Evolutionary conservation across 2,797 vertebrate genomes (phyloP), one percentile per base, ranked within the genome.

Genomic region (Anguilla obscura): DNA sequence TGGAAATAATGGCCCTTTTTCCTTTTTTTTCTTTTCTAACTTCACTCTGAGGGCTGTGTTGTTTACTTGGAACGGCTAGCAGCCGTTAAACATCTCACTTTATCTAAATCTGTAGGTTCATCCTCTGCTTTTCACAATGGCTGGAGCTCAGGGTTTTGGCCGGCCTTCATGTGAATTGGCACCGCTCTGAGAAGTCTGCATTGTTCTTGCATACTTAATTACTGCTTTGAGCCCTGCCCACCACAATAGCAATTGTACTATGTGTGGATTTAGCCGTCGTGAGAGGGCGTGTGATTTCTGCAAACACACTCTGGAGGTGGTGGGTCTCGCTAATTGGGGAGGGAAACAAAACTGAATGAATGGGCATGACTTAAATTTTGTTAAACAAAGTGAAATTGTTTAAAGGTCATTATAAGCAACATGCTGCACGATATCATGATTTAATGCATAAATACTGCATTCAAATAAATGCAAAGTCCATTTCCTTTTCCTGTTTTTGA

Each of bases 191-290:
- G 50, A 80, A 87, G 52, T 36, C 33, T 30, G 54, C 63, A 54
- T 86, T 86, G 45, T 52, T 86, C 50, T 21, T 58, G 79, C 54
- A 2, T 40, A 21, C 40, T 33, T 87, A 87, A 87, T 87, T 80
- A 82, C 86, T 87, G 50, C 86, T 79, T 82, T 80, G n/a, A 58
- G 52, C 80, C 71, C 54, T 80, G 76, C 40, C 69, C 54, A 82
- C 27, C 56, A 82, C 86, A 54, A 87, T 87, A 79, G 69, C 71
- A 45, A 74, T 86, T 86, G 63, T 86, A 7, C 66, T 27, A 10
- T n/a, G 69, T 50, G 36, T 74, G 85, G 63, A 63, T 45, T 86
- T 30, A 63, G 58, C 40, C 40, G n/a, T 27, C 52, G 8, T 50
- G 50, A 60, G 80, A 52, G n/a, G 52, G 83, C 33, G 52, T 56